phyloP scores from a whole-genome alignment of 2,888 invertebrate genomes.

The Ceriagrion tenellum region DNA sequence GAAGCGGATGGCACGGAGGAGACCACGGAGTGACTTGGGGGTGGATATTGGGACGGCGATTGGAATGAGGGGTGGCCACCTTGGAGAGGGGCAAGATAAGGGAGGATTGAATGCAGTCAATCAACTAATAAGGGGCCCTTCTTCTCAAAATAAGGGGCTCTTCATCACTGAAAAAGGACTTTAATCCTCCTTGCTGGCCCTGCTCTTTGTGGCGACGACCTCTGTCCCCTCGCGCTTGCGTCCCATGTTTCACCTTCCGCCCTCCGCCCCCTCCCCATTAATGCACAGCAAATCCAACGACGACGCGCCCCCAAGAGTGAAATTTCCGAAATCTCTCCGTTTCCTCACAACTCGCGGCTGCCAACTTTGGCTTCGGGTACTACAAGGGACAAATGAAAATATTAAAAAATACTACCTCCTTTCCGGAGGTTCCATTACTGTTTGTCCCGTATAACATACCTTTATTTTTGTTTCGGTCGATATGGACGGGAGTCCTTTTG shows the following conservation, averaged over 20 bases:
- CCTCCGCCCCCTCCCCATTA: not conserved
- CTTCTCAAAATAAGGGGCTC: not conserved
- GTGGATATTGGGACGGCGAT: no score
- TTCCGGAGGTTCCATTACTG: not conserved
- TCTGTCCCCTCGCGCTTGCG: not conserved
- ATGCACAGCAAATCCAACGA: not conserved
- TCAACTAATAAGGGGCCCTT: not conserved
- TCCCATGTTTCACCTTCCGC: not conserved
- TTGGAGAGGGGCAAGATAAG: no score
- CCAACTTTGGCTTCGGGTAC: not conserved
- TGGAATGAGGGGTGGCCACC: no score
- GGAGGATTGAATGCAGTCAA: conserved; percentile 6
- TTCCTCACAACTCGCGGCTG: not conserved
- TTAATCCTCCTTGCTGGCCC: not conserved
- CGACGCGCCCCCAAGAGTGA: not conserved
- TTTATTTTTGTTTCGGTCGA: not conserved
- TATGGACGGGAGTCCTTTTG: not conserved
- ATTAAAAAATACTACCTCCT: not conserved
- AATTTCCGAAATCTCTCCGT: not conserved
- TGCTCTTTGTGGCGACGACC: not conserved
- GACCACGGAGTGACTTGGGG: no score
- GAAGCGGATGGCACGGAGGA: not conserved
- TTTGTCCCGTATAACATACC: not conserved
- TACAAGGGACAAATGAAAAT: not conserved
- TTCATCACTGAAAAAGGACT: not conserved